Conservation (phyloP, 92 coral and sea anemone genomes). For the Pocillopora grandis region DNA sequence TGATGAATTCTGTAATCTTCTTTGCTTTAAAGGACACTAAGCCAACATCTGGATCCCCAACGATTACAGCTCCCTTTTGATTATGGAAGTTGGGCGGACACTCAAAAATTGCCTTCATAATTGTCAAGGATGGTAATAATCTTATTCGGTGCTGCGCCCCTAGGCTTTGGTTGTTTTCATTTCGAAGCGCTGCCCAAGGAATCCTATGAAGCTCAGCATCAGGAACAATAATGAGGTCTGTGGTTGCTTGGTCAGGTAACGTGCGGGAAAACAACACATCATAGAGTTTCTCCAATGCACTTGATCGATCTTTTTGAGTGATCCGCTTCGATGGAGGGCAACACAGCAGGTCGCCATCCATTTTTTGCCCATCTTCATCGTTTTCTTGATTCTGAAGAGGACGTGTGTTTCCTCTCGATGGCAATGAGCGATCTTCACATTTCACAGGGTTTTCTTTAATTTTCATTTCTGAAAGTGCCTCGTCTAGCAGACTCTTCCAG, state of each 20-base stretch:
- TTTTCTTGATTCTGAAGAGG: background rate
- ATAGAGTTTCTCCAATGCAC: slow-evolving; percentile 23
- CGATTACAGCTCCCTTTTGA: slow-evolving; percentile 31
- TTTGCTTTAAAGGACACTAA: background rate
- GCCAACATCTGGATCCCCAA: slow-evolving; percentile 49
- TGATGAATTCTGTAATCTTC: background rate
- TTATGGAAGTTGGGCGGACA: slow-evolving; percentile 11
- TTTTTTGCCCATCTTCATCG: slow-evolving; percentile 7
- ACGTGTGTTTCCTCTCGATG: slow-evolving; percentile 1
- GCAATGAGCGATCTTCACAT: slow-evolving; percentile 33
- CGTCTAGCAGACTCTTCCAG: slow-evolving; percentile 27
- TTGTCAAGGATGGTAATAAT: slow-evolving; percentile 39
- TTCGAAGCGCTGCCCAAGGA: slow-evolving; percentile 45
- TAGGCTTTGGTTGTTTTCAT: slow-evolving; percentile 4
- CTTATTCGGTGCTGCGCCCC: slow-evolving; percentile 29
- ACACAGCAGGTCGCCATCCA: background rate
- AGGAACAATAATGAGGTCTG: slow-evolving; percentile 47
- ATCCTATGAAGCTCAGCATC: slow-evolving; percentile 25
- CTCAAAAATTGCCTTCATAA: slow-evolving; percentile 8
- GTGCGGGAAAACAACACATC: slow-evolving; percentile 6
- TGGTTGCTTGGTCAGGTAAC: background rate
- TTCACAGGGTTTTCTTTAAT: background rate
- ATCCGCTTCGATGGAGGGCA: slow-evolving; percentile 11
- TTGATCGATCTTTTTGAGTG: slow-evolving; percentile 24
- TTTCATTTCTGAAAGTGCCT: slow-evolving; percentile 18